These are phyloP conservation scores for Cyclophora albipunctata DNA, from an alignment of 2,888 invertebrate species.

Conservation along the genomic window DNA sequence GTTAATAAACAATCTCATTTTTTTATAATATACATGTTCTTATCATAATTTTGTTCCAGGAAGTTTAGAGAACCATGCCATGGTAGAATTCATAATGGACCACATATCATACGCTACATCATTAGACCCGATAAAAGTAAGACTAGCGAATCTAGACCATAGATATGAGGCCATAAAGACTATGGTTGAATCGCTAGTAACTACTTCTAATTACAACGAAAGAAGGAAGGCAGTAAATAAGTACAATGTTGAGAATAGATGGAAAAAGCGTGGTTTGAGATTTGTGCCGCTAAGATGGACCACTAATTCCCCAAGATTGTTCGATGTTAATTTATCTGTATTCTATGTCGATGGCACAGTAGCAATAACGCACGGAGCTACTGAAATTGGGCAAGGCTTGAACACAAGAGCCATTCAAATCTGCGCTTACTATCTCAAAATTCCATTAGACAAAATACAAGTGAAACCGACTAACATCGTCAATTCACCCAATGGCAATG, in stretches of 20 bases:
- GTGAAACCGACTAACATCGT: conserved; percentile 79
- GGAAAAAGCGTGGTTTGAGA: conserved; percentile 81
- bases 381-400: conserved; percentile 88
- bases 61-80: conserved; percentile 68
- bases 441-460: conserved; percentile 77
- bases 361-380: conserved; percentile 80
- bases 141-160: conserved; percentile 63
- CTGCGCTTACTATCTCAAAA: conserved; percentile 76
- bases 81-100: conserved; percentile 77
- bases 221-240: conserved; percentile 60
- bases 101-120: conserved; percentile 70
- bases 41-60: conserved; percentile 25
- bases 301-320: conserved; percentile 6
- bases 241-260: conserved; percentile 79
- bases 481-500: conserved; percentile 76
- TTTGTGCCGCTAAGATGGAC: conserved; percentile 77
- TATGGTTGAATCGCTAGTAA: conserved; percentile 69
- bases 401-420: conserved; percentile 81
- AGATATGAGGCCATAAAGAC: conserved; percentile 35
- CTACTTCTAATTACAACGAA: conserved; percentile 63
- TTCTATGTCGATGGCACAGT: conserved; percentile 78
- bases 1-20: background rate
- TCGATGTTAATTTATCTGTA: conserved; percentile 19
- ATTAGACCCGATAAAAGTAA: conserved; percentile 74
- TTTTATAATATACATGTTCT: background rate